Percentiles rank a stretch among this genome's conserved stretches.
Evolutionary conservation across 2,113 vertebrate species (phyloP).

Genomic region (Anser brachyrhynchus): DNA sequence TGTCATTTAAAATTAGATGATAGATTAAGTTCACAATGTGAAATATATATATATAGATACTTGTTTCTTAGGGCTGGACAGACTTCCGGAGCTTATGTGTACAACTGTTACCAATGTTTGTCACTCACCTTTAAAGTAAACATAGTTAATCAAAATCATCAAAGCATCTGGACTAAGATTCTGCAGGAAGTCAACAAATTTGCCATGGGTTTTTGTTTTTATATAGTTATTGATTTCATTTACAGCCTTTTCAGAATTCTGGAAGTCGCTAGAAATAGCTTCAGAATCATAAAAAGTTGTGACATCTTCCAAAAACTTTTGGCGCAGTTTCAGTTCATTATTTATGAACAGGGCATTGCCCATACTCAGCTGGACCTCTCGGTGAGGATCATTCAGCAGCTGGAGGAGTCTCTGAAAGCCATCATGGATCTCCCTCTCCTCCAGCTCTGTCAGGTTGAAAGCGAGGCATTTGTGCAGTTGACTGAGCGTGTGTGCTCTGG

Average conservation of each 20-base stretch:
- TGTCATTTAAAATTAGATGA: not conserved
- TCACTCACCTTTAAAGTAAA: conserved; percentile 84
- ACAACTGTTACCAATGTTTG: not conserved
- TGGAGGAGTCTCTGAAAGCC: conserved; percentile 77
- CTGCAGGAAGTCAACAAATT: conserved; percentile 77
- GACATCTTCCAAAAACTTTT: conserved; percentile 70
- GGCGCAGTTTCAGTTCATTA: conserved; percentile 38
- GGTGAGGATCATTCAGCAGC: conserved; percentile 58
- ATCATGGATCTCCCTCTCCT: conserved; percentile 70
- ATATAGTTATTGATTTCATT: conserved; percentile 80
- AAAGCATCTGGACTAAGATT: conserved; percentile 38
- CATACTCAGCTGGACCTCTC: conserved; percentile 53
- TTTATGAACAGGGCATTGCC: conserved; percentile 78
- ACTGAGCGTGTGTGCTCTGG: conserved; percentile 73
- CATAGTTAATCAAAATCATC: conserved; percentile 84
- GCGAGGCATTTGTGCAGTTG: conserved; percentile 78
- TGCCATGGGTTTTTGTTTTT: conserved; percentile 80
- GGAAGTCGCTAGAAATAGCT: conserved; percentile 74
- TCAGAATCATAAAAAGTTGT: conserved; percentile 74
- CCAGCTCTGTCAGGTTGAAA: conserved; percentile 71
- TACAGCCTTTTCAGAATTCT: conserved; percentile 50
- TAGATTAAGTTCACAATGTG: not conserved
- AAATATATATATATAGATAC: not conserved
- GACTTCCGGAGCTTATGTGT: not conserved
- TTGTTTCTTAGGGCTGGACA: not conserved